Percentiles rank a stretch among this genome's conserved stretches.
Conservation (phyloP, 2,797 vertebrate species). For the Phoxinus dragarum region DNA sequence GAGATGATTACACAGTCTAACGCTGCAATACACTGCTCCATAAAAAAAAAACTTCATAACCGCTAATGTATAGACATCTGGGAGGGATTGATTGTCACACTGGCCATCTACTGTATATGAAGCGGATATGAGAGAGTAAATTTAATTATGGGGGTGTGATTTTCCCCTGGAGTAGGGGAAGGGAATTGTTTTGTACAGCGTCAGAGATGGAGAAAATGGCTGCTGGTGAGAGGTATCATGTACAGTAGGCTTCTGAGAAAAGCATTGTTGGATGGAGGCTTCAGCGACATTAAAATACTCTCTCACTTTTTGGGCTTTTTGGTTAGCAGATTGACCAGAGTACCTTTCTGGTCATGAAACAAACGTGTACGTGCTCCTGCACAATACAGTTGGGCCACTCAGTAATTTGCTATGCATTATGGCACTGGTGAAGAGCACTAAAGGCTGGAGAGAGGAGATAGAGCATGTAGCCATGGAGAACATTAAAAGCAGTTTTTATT, state of each 20-base stretch:
- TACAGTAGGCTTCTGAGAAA: background rate
- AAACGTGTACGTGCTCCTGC: background rate
- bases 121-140: slow-evolving; percentile 26
- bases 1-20: slow-evolving; percentile 27
- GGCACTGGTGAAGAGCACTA: slow-evolving; percentile 25
- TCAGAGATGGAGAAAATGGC: slow-evolving; percentile 32
- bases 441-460: slow-evolving; percentile 68
- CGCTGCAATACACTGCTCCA: slow-evolving; percentile 21
- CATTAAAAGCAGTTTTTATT: slow-evolving; percentile 90
- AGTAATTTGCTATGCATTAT: slow-evolving; percentile 59
- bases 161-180: slow-evolving; percentile 15
- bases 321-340: slow-evolving; percentile 39
- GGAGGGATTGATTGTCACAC: slow-evolving; percentile 20
- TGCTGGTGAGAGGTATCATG: background rate
- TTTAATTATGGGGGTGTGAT: slow-evolving; percentile 19
- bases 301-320: slow-evolving; percentile 12
- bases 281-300: background rate
- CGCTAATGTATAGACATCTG: slow-evolving; percentile 22
- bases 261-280: background rate
- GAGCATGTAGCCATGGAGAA: slow-evolving; percentile 79
- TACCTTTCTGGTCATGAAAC: slow-evolving; percentile 22
- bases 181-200: slow-evolving; percentile 6
- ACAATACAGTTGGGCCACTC: slow-evolving; percentile 37
- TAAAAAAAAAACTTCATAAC: slow-evolving; percentile 7
- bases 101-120: slow-evolving; percentile 3